phyloP scores from a whole-genome alignment of 2,113 vertebrate species.

The Pipra filicauda region DNA sequence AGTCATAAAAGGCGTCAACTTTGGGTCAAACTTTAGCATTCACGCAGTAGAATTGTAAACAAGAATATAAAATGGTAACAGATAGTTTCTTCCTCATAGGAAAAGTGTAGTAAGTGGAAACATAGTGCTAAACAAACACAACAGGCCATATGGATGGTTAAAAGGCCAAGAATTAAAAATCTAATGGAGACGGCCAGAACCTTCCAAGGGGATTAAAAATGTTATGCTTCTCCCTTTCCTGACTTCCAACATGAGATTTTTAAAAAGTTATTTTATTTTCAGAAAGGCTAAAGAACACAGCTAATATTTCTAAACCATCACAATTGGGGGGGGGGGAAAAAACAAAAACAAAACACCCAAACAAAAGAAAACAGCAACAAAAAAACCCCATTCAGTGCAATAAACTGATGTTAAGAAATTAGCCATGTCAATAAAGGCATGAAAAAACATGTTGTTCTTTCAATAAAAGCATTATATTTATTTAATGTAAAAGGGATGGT shows the following conservation, averaged over 20 bases:
- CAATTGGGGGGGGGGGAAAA: neutral
- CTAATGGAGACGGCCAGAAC: neutral
- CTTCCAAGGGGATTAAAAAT: neutral
- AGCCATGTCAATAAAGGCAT: neutral
- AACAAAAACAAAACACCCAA: neutral
- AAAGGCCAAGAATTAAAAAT: neutral
- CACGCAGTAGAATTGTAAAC: rapidly evolving
- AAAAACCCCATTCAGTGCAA: neutral
- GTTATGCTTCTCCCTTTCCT: neutral
- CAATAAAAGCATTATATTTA: neutral
- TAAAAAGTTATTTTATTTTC: neutral
- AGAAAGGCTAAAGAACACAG: neutral
- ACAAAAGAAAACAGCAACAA: neutral
- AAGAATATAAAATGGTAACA: neutral
- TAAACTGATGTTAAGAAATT: neutral
- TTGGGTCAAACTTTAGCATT: neutral
- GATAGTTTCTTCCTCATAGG: neutral
- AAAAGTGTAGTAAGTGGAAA: neutral
- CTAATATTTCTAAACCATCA: neutral
- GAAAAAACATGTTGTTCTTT: neutral
- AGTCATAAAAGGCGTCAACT: neutral
- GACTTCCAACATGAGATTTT: neutral
- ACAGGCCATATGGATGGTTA: neutral
- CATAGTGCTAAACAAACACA: neutral
- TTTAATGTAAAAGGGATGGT: neutral